Base-by-base conservation (phyloP, 2,113 vertebrate species). In the Potamarius usumacintae region DNA sequence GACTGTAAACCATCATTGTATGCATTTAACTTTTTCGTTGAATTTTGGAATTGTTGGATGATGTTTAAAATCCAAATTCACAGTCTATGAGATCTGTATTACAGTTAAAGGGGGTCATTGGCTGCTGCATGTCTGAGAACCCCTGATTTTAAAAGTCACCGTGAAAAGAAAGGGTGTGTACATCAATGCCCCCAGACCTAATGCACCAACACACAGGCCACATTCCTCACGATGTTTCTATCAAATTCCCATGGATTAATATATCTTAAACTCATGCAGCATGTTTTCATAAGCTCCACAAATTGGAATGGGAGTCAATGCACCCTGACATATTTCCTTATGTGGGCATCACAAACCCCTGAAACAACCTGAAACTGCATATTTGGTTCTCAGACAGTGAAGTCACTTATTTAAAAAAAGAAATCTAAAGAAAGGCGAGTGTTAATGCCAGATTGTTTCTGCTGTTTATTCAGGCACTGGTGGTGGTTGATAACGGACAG, bases 311-410 rank as follows among this genome's bases (percentile, higher is more conserved):
- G 12, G 60, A 82, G 79, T 74, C 63, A 57, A 34, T 5, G 8
- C 27, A 5, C 58, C 48, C 71, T 58, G 22, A 88, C 55, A 90
- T 87, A 93, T 93, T 92, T 96, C 96, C 96, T 96, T 96, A 95
- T 96, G 95, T 95, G 94, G 96, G 95, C 87, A 93, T 79, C 76
- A 88, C 87, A 90, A 92, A 93, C 92, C 80, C 82, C 82, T 53
- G 30, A 53, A 90, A 93, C 92, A 95, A 92, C 92, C 95, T 93
- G 88, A 71, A 81, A 94, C 90, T 92, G 91, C 94, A 95, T 93
- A 87, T 77, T 71, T 94, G 94, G 96, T 97, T 96, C 96, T 96
- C 96, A 94, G 92, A 94, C 92, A 84, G 94, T 97, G 96, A 97
- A 96, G 94, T 96, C 96, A 97, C 93, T 92, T 86, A 94, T 95